Evolutionary conservation across 2,113 vertebrate genomes (phyloP), one percentile per base, ranked within the genome.

Genomic region (Embiotoca jacksoni): DNA sequence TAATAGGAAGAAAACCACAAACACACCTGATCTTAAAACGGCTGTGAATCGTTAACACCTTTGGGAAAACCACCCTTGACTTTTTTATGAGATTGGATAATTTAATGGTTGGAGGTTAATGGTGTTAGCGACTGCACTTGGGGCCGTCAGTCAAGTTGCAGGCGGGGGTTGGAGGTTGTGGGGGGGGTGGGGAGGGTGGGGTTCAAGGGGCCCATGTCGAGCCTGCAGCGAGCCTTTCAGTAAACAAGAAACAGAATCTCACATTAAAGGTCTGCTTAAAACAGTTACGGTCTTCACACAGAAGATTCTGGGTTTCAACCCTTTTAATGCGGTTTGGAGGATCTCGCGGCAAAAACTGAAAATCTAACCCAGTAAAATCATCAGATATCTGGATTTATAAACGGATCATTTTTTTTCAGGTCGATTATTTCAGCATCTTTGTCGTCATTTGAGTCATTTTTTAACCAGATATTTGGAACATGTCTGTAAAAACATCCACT

Each of bases 51-150:
- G 13, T 68, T 57, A 53, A n/a, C 66, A 58, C 75, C 61, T 55
- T n/a, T 35, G 75, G 72, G 82, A 74, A 75, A 3, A 56, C 58
- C 63, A 57, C 72, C 33, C 58, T 69, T 62, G 70, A 68, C 66
- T 66, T 58, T 49, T 85, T 87, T 62, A 82, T 86, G 81, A 67
- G 75, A 85, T 61, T 53, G 56, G 61, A 70, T 86, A 75, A 87
- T 87, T 87, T 80, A 89, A 58, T 55, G 73, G 60, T 62, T 59
- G 35, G 31, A 83, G 89, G 85, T 88, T 87, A 88, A 85, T 54
- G 60, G 85, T 68, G 71, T 66, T 52, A 61, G 53, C 49, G 3
- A 7, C 74, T 72, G 72, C 89, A 92, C 88, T 87, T 90, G 91
- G 62, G 39, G 65, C 31, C 77, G 83, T 84, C 91, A 80, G 49